Evolutionary conservation across 1,140 invertebrate genomes (phyloP), one percentile per base, ranked within the genome.

Genomic region (Lucilia cuprina): DNA sequence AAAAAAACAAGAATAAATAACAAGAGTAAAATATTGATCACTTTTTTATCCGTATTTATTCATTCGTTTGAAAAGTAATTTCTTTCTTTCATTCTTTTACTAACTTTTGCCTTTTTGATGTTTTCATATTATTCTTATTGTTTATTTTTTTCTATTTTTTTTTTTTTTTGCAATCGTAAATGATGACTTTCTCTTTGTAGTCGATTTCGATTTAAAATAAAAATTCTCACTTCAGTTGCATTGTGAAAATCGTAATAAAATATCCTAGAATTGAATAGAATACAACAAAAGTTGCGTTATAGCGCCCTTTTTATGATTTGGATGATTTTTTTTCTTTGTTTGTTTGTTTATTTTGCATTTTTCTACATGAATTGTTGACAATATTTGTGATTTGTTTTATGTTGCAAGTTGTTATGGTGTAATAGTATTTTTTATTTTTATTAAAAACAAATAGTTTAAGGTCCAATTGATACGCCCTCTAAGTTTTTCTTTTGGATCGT

Each of bases 11-110:
- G n/a, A n/a, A 41, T 41, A 41, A 41, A 41, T 41, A 41, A 41
- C 41, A 41, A 41, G 41, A 41, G 50, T 55, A 80, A 80, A 49
- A 80, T 80, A 83, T 85, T 83, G 84, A 85, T 85, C 82, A 80
- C 75, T 83, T 85, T 84, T 85, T 83, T 80, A 83, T 85, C 82
- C 82, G 10, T n/a, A 80, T 78, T 83, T 60, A 83, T 74, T 85
- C 84, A 80, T 83, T 85, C 84, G 82, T 85, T 85, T 78, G 74
- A 80, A 85, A 83, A 85, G 80, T 84, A 84, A 84, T 84, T 83
- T 84, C 70, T 82, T 35, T 25, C 34, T 47, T 74, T 74, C 25
- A 34, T 34, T 17, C 35, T 41, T 50, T 70, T 65, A 47, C 83
- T 17, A 74, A 74, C 12, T 75, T 74, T 74, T 70, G n/a, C 14